Conservation (phyloP, 1,140 invertebrate genomes). For the Drosophila ficusphila region DNA sequence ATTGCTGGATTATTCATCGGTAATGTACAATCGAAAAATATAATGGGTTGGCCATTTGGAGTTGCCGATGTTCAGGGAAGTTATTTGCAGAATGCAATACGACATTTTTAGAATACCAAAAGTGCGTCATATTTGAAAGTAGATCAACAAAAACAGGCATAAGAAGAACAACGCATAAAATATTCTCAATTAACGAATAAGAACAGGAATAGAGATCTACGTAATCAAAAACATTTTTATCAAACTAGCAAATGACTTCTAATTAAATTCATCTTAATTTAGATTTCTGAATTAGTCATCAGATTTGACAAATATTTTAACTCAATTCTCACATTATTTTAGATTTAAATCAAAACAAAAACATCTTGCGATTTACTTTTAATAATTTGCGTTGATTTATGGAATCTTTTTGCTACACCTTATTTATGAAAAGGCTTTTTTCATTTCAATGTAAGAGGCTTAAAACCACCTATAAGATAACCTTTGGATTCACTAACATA, state of each 20-base stretch:
- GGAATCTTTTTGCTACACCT: slow-evolving; percentile 1
- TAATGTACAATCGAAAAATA: slow-evolving; percentile 18
- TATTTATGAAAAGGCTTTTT: no score
- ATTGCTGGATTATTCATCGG: slow-evolving; percentile 46
- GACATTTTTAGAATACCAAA: not conserved
- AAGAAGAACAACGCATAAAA: no score
- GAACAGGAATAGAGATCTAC: not conserved
- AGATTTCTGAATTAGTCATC: not conserved
- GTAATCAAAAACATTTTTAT: not conserved
- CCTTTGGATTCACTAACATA: not conserved
- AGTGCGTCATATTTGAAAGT: not conserved
- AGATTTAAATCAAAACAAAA: not conserved
- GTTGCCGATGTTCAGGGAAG: not conserved
- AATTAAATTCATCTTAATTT: not conserved
- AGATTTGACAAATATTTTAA: not conserved
- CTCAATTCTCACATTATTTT: slow-evolving; percentile 3
- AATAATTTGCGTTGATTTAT: not conserved
- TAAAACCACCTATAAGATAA: not conserved
- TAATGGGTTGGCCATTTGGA: not conserved
- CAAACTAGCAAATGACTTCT: not conserved
- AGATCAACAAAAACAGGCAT: no score
- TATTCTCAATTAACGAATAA: no score
- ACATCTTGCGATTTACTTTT: not conserved
- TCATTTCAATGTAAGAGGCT: not conserved
- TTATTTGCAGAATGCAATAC: not conserved